A percentile compares a stretch with the other conserved stretches of the same genome.
These are phyloP conservation scores for Lophotriccus pileatus DNA, from an alignment of 2,797 vertebrate genomes.

Conservation along the genomic window DNA sequence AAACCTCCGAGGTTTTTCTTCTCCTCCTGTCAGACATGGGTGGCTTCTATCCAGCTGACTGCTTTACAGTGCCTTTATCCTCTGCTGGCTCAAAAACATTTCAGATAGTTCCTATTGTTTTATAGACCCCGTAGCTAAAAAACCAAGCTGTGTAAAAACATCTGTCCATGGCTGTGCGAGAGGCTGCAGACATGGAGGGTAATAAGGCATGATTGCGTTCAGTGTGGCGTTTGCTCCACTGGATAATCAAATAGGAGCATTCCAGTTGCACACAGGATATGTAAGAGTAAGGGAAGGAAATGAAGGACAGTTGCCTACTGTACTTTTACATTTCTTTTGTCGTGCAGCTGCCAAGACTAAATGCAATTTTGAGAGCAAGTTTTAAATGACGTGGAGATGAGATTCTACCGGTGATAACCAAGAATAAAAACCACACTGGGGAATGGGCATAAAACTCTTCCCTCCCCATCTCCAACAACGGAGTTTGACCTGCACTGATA, in stretches of 20 bases:
- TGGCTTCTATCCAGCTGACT: slow-evolving; percentile 51
- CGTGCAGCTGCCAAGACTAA: slow-evolving; percentile 21
- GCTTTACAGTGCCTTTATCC: slow-evolving; percentile 54
- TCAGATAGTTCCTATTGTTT: slow-evolving; percentile 66
- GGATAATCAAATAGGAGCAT: slow-evolving; percentile 53
- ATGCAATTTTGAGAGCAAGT: not conserved
- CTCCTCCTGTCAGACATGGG: slow-evolving; percentile 16
- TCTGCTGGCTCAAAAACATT: slow-evolving; percentile 53
- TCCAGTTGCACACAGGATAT: slow-evolving; percentile 46
- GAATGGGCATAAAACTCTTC: not conserved
- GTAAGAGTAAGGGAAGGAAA: slow-evolving; percentile 54
- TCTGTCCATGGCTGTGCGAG: slow-evolving; percentile 49
- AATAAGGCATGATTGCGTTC: slow-evolving; percentile 47
- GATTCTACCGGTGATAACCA: slow-evolving; percentile 14
- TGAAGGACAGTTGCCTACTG: slow-evolving; percentile 53
- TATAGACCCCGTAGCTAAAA: slow-evolving; percentile 64
- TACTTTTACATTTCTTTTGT: slow-evolving; percentile 24
- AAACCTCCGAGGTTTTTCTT: slow-evolving; percentile 34
- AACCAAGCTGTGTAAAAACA: slow-evolving; percentile 46
- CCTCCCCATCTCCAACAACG: not conserved
- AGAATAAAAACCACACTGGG: not conserved
- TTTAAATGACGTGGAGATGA: not conserved
- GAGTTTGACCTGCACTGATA: not conserved
- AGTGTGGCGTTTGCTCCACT: slow-evolving; percentile 18
- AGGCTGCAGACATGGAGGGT: slow-evolving; percentile 7